A percentile compares a stretch with the other conserved stretches of the same genome.
phyloP scores from a whole-genome alignment of 2,797 vertebrate species.

The Eulemur rubriventer region DNA sequence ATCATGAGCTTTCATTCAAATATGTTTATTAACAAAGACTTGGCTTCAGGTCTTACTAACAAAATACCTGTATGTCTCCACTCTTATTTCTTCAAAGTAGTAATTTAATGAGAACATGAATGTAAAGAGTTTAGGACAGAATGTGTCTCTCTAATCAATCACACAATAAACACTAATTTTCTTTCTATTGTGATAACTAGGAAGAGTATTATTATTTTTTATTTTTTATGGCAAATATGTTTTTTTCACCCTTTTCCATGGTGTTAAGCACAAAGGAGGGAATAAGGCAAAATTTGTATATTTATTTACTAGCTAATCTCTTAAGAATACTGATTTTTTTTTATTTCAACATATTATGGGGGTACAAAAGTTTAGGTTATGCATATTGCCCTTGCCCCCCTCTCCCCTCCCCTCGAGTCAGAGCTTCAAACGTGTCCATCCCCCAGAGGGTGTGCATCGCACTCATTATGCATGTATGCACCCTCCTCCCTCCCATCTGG shows the following conservation, averaged over 20 bases:
- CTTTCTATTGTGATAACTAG: background rate
- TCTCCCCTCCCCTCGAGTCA: too few species aligned
- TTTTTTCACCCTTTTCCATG: background rate
- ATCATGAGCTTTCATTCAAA: background rate
- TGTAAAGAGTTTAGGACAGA: background rate
- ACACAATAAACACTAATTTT: background rate
- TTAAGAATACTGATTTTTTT: background rate
- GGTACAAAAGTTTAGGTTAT: too few species aligned
- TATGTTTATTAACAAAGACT: background rate
- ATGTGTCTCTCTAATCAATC: background rate
- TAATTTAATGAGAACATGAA: background rate
- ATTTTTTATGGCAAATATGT: background rate
- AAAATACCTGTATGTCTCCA: background rate
- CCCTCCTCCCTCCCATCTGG: too few species aligned
- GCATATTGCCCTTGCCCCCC: too few species aligned
- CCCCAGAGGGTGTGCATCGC: too few species aligned
- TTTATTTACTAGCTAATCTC: background rate
- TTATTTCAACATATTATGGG: too few species aligned
- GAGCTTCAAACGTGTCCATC: too few species aligned
- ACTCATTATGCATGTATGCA: too few species aligned
- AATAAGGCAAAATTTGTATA: rapidly evolving
- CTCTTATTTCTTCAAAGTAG: background rate
- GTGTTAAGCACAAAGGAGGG: background rate
- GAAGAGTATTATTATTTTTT: background rate
- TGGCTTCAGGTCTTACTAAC: background rate